phyloP scores from a whole-genome alignment of 2,888 invertebrate species.

The Barypeithes pellucidus region DNA sequence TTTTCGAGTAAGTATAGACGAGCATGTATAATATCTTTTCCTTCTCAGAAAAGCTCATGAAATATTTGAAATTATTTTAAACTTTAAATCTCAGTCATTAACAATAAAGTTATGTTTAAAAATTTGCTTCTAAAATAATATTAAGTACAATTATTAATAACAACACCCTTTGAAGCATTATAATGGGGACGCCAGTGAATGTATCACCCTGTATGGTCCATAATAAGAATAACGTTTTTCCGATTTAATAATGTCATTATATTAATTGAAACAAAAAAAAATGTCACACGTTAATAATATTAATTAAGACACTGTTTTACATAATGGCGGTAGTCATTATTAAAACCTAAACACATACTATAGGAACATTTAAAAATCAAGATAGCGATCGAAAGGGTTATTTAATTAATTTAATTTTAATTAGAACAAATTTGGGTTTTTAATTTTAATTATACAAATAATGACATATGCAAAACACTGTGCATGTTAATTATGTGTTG shows the following conservation, averaged over 20 bases:
- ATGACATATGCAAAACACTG: slow-evolving; percentile 16
- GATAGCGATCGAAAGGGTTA: slow-evolving; percentile 41
- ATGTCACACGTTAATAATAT: slow-evolving; percentile 43
- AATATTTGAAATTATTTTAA: too few relatives aligned
- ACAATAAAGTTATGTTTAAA: too few relatives aligned
- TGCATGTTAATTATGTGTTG: slow-evolving; percentile 8
- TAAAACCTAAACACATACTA: slow-evolving; percentile 30
- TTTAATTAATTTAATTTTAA: slow-evolving; percentile 37
- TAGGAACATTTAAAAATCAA: slow-evolving; percentile 26
- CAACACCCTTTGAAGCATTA: too few relatives aligned
- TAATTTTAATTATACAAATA: slow-evolving; percentile 25
- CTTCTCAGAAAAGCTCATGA: too few relatives aligned
- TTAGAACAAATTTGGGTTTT: slow-evolving; percentile 41
- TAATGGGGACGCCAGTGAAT: too few relatives aligned
- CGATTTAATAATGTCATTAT: slow-evolving; percentile 1
- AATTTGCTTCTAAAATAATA: too few relatives aligned
- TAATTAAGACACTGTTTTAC: slow-evolving; percentile 40
- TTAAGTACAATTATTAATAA: too few relatives aligned
- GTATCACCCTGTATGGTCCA: too few relatives aligned
- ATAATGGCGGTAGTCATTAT: slow-evolving; percentile 41
- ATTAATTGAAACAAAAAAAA: slow-evolving; percentile 22
- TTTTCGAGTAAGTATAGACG: slow-evolving; percentile 82
- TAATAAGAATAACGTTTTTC: neutral
- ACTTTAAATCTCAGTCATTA: too few relatives aligned
- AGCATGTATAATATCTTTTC: too few relatives aligned